Evolutionary conservation across 2,888 invertebrate genomes (phyloP).

Genomic region (Andrena camellia): DNA sequence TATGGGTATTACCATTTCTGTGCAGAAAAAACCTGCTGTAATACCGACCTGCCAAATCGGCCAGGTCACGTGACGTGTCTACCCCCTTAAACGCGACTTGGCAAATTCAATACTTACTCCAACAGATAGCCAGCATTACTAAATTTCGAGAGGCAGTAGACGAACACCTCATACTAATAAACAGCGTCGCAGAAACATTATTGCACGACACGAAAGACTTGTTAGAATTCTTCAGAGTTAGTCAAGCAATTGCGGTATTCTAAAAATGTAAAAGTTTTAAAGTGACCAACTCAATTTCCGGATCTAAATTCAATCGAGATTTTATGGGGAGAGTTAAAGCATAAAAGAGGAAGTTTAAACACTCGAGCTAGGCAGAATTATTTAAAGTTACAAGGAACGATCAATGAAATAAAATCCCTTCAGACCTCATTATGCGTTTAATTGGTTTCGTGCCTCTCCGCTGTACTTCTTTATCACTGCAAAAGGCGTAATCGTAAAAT

Average conservation of each 20-base stretch:
- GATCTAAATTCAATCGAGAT: slow-evolving; percentile 50
- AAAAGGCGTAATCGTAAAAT: slow-evolving; percentile 40
- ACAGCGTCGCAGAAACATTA: too few relatives aligned
- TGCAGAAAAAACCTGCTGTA: too few relatives aligned
- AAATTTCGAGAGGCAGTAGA: too few relatives aligned
- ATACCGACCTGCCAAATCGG: too few relatives aligned
- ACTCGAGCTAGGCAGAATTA: slow-evolving; percentile 41
- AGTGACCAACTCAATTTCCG: slow-evolving; percentile 36
- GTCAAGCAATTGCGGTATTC: neutral
- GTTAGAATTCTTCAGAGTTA: too few relatives aligned
- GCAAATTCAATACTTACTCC: too few relatives aligned
- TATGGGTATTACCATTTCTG: too few relatives aligned
- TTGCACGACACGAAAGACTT: too few relatives aligned
- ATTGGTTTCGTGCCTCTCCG: slow-evolving; percentile 41
- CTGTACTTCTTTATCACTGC: slow-evolving; percentile 33
- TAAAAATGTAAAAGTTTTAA: neutral
- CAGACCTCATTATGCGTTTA: slow-evolving; percentile 30
- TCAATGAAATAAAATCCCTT: slow-evolving; percentile 43
- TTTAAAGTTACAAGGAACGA: slow-evolving; percentile 26
- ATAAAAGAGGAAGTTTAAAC: slow-evolving; percentile 23
- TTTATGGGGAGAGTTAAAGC: slow-evolving; percentile 38
- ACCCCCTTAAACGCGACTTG: too few relatives aligned
- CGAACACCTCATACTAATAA: too few relatives aligned
- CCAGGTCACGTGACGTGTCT: too few relatives aligned
- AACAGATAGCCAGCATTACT: too few relatives aligned